Evolutionary conservation across 2,113 vertebrate genomes (phyloP), one percentile per base, ranked within the genome.

Genomic region (Tragelaphus strepsiceros): DNA sequence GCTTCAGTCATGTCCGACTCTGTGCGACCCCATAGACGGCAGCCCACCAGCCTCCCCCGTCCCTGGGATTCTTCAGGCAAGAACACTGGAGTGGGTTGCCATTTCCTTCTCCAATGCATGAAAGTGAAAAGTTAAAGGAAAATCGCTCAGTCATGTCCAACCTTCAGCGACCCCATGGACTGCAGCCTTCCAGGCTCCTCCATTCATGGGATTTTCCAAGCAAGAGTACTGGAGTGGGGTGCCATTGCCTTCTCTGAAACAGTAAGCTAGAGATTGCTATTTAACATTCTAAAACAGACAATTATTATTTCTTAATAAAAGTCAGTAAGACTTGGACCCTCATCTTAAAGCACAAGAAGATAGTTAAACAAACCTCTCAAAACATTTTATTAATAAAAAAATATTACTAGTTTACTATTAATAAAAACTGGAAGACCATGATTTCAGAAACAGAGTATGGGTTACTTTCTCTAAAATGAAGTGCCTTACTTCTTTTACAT

Each of bases 241-340:
- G 43, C 43, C 43, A 43, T 43, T 43, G 43, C 39, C 39, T 43
- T 43, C 39, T 43, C 39, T 43, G 39, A 43, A 88, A 78, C 12
- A 58, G 49, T 28, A 94, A 64, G 17, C 30, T 1, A 3, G 43
- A 51, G 39, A 21, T 26, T 85, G 49, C 53, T n/a, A 35, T 16
- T 61, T 64, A 26, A 71, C 32, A 61, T 90, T 59, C 74, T 43
- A 78, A 67, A 71, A 51, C 1, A 85, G 11, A 19, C 24, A 21
- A 82, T 54, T 67, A 71, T 43, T 94, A 64, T 83, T 96, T 49
- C 54, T 56, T 67, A 81, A 96, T 13, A 58, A 90, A 92, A 80
- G 62, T 56, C 12, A 78, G 24, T 16, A 16, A 61, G 56, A 54
- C 32, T 14, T 17, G 2, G 24, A n/a, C 30, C 6, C 61, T 91